These are phyloP conservation scores for Drosophila formosana DNA, from an alignment of 2,888 invertebrate species.

Conservation along the genomic window DNA sequence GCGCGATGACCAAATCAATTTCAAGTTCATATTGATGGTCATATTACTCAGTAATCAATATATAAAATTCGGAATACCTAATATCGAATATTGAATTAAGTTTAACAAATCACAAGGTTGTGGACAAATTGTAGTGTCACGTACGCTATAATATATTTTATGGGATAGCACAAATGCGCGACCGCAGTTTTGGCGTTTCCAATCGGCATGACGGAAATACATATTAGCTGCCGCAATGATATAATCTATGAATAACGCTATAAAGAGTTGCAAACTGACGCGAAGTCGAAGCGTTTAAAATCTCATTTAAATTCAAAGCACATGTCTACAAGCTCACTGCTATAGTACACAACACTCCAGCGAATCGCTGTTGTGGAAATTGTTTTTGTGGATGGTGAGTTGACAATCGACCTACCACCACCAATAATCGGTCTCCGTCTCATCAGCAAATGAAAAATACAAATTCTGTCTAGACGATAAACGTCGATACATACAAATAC, in stretches of 20 bases:
- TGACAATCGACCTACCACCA: conserved; percentile 37
- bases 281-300: conserved; percentile 21
- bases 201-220: conserved; percentile 76
- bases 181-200: conserved; percentile 21
- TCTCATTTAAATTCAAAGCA: conserved; percentile 70
- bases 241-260: conserved; percentile 61
- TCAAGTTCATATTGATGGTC: conserved; percentile 72
- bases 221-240: conserved; percentile 70
- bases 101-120: conserved; percentile 46
- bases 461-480: conserved; percentile 23
- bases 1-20: conserved; percentile 65
- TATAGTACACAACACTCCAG: conserved; percentile 15
- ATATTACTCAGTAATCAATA: conserved; percentile 46
- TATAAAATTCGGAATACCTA: not conserved
- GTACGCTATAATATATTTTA: conserved; percentile 55
- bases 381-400: conserved; percentile 18
- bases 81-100: conserved; percentile 8
- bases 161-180: conserved; percentile 33
- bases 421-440: conserved; percentile 24
- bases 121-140: conserved; percentile 44
- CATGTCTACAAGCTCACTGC: conserved; percentile 32
- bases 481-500: not conserved
- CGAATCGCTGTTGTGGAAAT: conserved; percentile 32
- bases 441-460: not conserved
- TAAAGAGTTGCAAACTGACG: conserved; percentile 53